Conservation (phyloP, 2,113 vertebrate genomes). For the Diadophis punctatus region DNA sequence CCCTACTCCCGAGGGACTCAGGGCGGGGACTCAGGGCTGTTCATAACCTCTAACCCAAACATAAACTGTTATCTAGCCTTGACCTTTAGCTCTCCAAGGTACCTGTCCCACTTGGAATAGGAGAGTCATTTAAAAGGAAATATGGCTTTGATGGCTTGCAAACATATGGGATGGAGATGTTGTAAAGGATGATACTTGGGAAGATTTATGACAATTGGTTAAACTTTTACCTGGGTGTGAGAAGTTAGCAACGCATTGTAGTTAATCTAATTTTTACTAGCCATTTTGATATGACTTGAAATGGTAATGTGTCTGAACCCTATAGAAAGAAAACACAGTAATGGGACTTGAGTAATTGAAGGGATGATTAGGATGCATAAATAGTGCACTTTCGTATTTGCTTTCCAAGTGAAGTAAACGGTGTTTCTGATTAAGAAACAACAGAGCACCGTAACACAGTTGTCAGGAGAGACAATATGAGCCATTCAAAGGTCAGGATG, state of each 20-base stretch:
- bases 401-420: conserved; percentile 29
- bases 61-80: not conserved
- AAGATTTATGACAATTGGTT: not conserved
- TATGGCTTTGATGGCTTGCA: not conserved
- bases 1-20: no score
- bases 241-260: not conserved
- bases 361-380: not conserved
- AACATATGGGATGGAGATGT: no score
- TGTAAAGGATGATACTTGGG: not conserved
- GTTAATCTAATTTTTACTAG: not conserved
- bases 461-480: conserved; percentile 43
- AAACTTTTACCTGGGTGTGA: not conserved
- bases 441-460: conserved; percentile 23
- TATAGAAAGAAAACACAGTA: not conserved
- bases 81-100: not conserved
- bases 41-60: not conserved
- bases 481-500: conserved; percentile 27
- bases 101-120: not conserved
- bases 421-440: conserved; percentile 37
- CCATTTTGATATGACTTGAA: not conserved
- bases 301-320: not conserved
- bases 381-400: not conserved
- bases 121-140: not conserved
- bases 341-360: not conserved
- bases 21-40: no score